Conservation (phyloP, 1,140 invertebrate genomes). For the Trichonephila clavipes region DNA sequence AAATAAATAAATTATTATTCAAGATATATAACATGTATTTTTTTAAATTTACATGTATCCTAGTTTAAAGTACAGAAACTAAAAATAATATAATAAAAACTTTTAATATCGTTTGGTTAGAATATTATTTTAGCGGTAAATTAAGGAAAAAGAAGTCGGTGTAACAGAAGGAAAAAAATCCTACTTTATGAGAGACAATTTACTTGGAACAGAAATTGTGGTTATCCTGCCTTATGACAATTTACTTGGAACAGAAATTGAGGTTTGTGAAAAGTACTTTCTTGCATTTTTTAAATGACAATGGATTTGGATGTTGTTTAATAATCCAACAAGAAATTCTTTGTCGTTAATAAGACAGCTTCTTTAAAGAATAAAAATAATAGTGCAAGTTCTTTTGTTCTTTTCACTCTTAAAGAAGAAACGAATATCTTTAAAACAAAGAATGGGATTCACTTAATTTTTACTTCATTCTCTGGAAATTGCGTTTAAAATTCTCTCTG, state of each 20-base stretch:
- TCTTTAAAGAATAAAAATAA: slow-evolving; percentile 2
- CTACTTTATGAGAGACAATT: not conserved
- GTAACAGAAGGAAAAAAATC: not conserved
- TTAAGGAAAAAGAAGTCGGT: not conserved
- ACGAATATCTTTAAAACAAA: slow-evolving; percentile 29
- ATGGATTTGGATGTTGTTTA: not conserved
- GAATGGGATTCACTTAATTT: not conserved
- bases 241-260: not conserved
- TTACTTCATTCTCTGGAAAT: not conserved
- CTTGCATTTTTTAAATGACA: not conserved
- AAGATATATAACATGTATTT: no score
- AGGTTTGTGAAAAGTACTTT: not conserved
- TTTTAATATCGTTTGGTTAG: not conserved
- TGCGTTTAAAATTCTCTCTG: no score
- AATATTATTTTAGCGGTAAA: not conserved
- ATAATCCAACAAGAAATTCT: not conserved
- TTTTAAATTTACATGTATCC: no score
- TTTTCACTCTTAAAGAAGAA: not conserved
- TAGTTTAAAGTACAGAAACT: no score
- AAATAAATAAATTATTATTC: no score
- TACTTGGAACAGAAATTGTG: not conserved
- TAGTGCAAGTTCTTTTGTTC: not conserved
- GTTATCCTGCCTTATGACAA: not conserved
- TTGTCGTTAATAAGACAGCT: not conserved
- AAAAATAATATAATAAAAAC: not conserved